phyloP scores from a whole-genome alignment of 1,140 invertebrate species.

The Hylaeus anthracinus region DNA sequence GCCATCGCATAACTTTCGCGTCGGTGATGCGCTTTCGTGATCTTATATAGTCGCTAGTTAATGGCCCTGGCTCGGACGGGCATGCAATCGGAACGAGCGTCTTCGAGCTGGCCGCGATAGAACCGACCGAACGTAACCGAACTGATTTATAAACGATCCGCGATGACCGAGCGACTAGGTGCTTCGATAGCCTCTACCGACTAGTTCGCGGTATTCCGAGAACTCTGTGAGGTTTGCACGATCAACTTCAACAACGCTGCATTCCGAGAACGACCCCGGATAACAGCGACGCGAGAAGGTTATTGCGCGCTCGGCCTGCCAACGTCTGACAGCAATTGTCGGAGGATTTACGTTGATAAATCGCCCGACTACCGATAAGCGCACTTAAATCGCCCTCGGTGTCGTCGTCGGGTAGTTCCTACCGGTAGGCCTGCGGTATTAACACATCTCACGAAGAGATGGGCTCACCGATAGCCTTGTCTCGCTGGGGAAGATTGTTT shows the following conservation, averaged over 20 bases:
- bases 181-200: neutral
- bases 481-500: too few species aligned
- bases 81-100: slow-evolving; percentile 27
- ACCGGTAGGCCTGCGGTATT: neutral
- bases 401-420: neutral
- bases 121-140: neutral
- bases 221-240: neutral
- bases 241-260: slow-evolving; percentile 7
- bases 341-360: neutral
- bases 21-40: slow-evolving; percentile 43
- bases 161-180: neutral
- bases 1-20: slow-evolving; percentile 49
- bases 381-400: neutral
- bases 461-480: too few species aligned
- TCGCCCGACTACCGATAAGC: neutral
- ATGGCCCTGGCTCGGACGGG: slow-evolving; percentile 16
- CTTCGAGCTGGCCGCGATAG: slow-evolving; percentile 3
- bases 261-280: neutral
- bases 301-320: neutral
- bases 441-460: neutral
- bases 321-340: slow-evolving; percentile 5
- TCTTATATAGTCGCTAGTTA: slow-evolving; percentile 40
- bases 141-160: slow-evolving; percentile 45
- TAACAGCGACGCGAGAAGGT: slow-evolving; percentile 1
- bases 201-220: slow-evolving; percentile 10